Conservation (phyloP, 2,113 vertebrate genomes). For the Aspidoscelis tigris region DNA sequence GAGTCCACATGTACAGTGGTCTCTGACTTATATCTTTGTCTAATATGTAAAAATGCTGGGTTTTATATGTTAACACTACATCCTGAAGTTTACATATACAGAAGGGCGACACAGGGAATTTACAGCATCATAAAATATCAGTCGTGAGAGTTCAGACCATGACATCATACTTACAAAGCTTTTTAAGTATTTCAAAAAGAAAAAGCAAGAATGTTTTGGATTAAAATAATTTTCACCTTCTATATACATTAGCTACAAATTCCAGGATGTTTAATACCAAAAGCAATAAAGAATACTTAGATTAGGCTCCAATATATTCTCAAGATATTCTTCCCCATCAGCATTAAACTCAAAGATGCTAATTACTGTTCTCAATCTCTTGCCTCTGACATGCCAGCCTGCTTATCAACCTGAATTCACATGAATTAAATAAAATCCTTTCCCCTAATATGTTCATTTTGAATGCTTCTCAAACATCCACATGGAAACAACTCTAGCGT, state of each 20-base stretch:
- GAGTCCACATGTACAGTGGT: background rate
- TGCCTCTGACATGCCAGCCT: conserved; percentile 63
- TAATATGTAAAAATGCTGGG: too few relatives aligned
- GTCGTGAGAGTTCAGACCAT: background rate
- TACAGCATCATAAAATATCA: background rate
- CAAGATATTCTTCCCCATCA: conserved; percentile 48
- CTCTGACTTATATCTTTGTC: background rate
- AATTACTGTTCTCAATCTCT: conserved; percentile 61
- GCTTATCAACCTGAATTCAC: conserved; percentile 69
- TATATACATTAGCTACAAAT: conserved; percentile 57
- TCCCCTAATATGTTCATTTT: conserved; percentile 83
- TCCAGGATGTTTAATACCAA: conserved; percentile 27
- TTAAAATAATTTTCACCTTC: conserved; percentile 55
- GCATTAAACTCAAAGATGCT: conserved; percentile 63
- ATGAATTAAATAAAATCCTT: conserved; percentile 81
- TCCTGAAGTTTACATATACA: background rate
- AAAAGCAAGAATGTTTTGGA: background rate
- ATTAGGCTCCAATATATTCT: conserved; percentile 31
- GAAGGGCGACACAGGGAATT: background rate
- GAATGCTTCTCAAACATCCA: conserved; percentile 86
- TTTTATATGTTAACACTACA: background rate
- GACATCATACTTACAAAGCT: background rate
- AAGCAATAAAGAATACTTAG: background rate
- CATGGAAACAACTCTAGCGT: conserved; percentile 87
- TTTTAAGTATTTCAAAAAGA: background rate